A percentile compares a stretch with the other conserved stretches of the same genome.
These are phyloP conservation scores for Erethizon dorsatum DNA, from an alignment of 2,797 vertebrate genomes.

Conservation along the genomic window DNA sequence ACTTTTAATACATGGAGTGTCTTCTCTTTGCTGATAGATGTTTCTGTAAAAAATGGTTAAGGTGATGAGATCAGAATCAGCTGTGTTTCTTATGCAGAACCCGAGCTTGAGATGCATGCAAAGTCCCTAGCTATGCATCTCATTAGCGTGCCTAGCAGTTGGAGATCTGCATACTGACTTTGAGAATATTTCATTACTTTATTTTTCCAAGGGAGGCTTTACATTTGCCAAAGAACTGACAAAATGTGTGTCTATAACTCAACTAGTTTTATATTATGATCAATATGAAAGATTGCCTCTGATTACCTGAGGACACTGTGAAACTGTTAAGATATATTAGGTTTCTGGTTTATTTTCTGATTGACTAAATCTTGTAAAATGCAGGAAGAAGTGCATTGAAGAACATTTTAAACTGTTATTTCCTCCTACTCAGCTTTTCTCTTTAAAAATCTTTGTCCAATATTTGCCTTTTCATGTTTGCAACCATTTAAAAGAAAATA, in stretches of 20 bases:
- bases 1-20: conserved; percentile 82
- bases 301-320: conserved; percentile 81
- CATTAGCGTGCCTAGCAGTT: conserved; percentile 82
- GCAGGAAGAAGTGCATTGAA: conserved; percentile 31
- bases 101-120: conserved; percentile 73
- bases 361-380: conserved; percentile 82
- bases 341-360: conserved; percentile 86
- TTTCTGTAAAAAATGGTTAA: conserved; percentile 83
- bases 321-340: conserved; percentile 81
- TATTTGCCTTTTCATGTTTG: conserved; percentile 33
- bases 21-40: conserved; percentile 82
- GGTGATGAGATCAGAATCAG: conserved; percentile 83
- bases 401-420: conserved; percentile 53
- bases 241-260: conserved; percentile 81
- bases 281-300: conserved; percentile 86
- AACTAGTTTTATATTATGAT: conserved; percentile 85
- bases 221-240: conserved; percentile 79
- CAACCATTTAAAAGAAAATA: conserved; percentile 33
- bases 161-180: conserved; percentile 82
- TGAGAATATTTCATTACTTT: conserved; percentile 81
- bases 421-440: not conserved
- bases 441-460: not conserved
- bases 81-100: conserved; percentile 74
- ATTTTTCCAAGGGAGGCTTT: conserved; percentile 76
- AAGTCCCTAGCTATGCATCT: conserved; percentile 82